A percentile compares a stretch with the other conserved stretches of the same genome.
Evolutionary conservation across 2,113 vertebrate species (phyloP).

Genomic region (Pelvicachromis taeniatus): DNA sequence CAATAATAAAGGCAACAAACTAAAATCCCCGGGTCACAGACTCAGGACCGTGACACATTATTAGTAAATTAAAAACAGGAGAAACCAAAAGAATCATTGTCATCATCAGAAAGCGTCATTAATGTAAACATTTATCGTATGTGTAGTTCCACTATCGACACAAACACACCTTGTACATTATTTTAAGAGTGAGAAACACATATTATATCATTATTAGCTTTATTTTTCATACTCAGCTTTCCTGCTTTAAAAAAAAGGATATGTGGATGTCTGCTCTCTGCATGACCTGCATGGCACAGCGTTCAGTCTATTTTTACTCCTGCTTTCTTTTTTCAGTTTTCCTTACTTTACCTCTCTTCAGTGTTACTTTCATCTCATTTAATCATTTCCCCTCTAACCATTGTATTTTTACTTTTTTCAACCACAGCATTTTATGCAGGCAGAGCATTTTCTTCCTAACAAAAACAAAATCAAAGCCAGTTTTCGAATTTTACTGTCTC

Average conservation of each 20-base stretch:
- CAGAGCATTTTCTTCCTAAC: background rate
- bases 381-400: background rate
- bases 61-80: background rate
- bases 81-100: background rate
- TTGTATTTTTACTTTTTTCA: background rate
- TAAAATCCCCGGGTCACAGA: no score
- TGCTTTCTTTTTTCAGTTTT: background rate
- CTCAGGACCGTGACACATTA: no score
- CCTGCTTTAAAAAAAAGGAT: background rate
- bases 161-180: background rate
- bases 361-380: background rate
- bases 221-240: background rate
- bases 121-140: background rate
- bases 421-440: background rate
- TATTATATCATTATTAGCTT: background rate
- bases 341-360: background rate
- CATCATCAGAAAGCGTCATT: background rate
- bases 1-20: no score
- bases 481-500: background rate
- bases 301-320: background rate
- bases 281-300: background rate
- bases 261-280: background rate
- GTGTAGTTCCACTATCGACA: background rate
- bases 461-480: background rate
- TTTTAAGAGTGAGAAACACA: background rate